Conservation (phyloP, 2,113 vertebrate genomes). For the Engystomops pustulosus region DNA sequence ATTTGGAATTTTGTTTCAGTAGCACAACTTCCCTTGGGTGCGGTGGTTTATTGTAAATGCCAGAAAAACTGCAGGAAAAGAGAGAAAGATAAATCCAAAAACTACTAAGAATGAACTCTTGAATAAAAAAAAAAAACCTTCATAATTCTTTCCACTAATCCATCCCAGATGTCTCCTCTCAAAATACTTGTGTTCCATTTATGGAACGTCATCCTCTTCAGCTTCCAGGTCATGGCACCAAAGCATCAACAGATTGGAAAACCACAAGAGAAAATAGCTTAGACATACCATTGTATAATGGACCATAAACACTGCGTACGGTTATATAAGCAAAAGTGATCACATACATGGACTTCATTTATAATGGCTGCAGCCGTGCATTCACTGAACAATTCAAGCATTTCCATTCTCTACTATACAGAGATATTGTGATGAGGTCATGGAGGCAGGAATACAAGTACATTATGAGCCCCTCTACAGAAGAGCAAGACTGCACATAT, state of each 20-base stretch:
- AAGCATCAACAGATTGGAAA: slow-evolving; percentile 53
- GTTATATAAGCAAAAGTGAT: slow-evolving; percentile 21
- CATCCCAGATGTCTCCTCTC: slow-evolving; percentile 59
- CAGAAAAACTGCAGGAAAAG: slow-evolving; percentile 46
- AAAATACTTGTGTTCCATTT: slow-evolving; percentile 60
- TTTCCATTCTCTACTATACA: background rate
- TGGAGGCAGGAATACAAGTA: background rate
- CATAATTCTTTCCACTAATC: slow-evolving; percentile 58
- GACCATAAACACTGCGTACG: slow-evolving; percentile 38
- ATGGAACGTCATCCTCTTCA: slow-evolving; percentile 44
- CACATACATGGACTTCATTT: slow-evolving; percentile 1
- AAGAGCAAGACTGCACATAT: too few relatives aligned
- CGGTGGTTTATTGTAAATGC: slow-evolving; percentile 55
- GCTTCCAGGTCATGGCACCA: slow-evolving; percentile 59
- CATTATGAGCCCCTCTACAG: background rate
- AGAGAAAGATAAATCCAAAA: slow-evolving; percentile 51
- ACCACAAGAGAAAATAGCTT: slow-evolving; percentile 20
- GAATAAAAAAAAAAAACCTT: slow-evolving; percentile 35
- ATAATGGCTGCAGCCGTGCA: slow-evolving; percentile 6
- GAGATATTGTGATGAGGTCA: background rate
- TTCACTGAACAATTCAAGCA: background rate
- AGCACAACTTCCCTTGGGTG: slow-evolving; percentile 59
- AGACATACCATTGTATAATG: slow-evolving; percentile 41
- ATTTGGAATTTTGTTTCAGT: slow-evolving; percentile 61
- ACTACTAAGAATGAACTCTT: slow-evolving; percentile 55